Conservation (phyloP, 2,888 invertebrate species). For the Minunthozetes semirufus region DNA sequence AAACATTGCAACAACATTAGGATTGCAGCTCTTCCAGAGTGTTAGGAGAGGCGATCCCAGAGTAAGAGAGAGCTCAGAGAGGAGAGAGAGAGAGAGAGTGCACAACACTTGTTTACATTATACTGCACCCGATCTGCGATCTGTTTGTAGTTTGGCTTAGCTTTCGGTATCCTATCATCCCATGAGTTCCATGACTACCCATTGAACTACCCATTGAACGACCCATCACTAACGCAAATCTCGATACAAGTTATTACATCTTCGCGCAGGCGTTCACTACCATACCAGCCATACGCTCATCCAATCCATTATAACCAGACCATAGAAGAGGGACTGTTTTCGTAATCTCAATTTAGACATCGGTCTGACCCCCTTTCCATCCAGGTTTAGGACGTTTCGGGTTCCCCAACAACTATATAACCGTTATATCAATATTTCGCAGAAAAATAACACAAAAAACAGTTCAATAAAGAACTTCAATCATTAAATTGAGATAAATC, state of each 20-base stretch:
- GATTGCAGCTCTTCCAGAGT: neutral
- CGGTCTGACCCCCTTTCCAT: slow-evolving; percentile 21
- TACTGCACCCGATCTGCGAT: slow-evolving; percentile 16
- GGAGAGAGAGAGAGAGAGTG: slow-evolving; percentile 23
- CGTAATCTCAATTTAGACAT: slow-evolving; percentile 10
- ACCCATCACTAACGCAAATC: slow-evolving; percentile 24
- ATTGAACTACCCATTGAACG: too few relatives aligned
- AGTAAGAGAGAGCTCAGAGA: slow-evolving; percentile 14
- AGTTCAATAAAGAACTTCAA: too few relatives aligned
- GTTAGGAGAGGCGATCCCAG: neutral
- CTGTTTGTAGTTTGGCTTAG: slow-evolving; percentile 27
- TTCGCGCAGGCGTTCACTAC: slow-evolving; percentile 23
- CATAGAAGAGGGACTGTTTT: slow-evolving; percentile 21
- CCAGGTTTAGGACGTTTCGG: slow-evolving; percentile 10
- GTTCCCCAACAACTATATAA: too few relatives aligned
- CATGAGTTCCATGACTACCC: slow-evolving; percentile 25
- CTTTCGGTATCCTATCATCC: slow-evolving; percentile 28
- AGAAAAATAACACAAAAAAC: too few relatives aligned
- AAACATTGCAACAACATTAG: slow-evolving; percentile 16
- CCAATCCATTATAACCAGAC: slow-evolving; percentile 23
- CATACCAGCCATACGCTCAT: slow-evolving; percentile 3
- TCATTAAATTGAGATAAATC: too few relatives aligned
- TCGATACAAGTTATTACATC: slow-evolving; percentile 22
- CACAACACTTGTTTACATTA: slow-evolving; percentile 17
- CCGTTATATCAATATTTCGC: too few relatives aligned